Evolutionary conservation across 2,888 invertebrate genomes (phyloP).

Genomic region (Chymomyza procnemis): DNA sequence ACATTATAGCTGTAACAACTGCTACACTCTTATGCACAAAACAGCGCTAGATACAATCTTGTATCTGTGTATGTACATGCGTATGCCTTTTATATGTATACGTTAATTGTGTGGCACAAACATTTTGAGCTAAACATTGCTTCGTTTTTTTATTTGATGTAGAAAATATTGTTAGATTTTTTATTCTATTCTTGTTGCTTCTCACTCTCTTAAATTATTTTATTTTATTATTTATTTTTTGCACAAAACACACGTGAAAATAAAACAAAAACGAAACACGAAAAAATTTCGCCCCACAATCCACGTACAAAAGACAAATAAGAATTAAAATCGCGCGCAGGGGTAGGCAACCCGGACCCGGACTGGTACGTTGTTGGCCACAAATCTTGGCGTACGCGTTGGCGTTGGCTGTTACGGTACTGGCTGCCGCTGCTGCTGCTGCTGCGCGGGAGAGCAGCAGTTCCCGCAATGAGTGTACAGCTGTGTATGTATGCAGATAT

Average conservation of each 20-base stretch:
- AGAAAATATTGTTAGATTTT: slow-evolving; percentile 10
- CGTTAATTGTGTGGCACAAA: slow-evolving; percentile 5
- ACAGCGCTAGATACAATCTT: neutral
- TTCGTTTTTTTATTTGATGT: slow-evolving; percentile 9
- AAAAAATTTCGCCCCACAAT: slow-evolving; percentile 69
- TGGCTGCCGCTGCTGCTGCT: slow-evolving; percentile 19
- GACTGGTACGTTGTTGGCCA: slow-evolving; percentile 1
- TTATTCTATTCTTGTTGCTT: neutral
- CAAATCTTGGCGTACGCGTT: slow-evolving; percentile 43
- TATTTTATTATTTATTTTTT: slow-evolving; percentile 18
- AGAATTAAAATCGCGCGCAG: slow-evolving; percentile 65
- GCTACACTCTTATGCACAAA: neutral
- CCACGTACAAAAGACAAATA: slow-evolving; percentile 70
- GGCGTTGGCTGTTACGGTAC: slow-evolving; percentile 8
- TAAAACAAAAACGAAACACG: slow-evolving; percentile 67
- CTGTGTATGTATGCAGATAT: slow-evolving; percentile 6
- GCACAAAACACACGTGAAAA: slow-evolving; percentile 30
- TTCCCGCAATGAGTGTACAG: slow-evolving; percentile 13
- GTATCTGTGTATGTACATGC: slow-evolving; percentile 1
- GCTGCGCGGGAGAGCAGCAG: slow-evolving; percentile 54
- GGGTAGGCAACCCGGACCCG: slow-evolving; percentile 12
- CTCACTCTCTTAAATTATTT: neutral
- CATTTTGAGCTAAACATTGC: neutral
- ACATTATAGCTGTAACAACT: too few relatives aligned
- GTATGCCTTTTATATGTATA: neutral